Conservation (phyloP, 2,888 invertebrate species). For the Ferdinandea cuprea region DNA sequence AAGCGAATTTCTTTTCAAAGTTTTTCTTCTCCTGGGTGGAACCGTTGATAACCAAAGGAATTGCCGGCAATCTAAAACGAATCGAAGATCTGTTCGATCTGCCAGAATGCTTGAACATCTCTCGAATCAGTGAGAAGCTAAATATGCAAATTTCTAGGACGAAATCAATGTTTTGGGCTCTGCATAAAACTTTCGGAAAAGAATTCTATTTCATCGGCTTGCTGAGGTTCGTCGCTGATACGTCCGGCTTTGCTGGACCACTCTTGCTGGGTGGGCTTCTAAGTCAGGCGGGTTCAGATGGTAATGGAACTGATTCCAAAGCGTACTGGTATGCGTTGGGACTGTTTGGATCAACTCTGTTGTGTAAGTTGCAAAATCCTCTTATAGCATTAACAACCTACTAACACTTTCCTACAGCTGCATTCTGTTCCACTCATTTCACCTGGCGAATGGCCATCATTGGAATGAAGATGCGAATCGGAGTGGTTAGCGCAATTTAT, state of each 20-base stretch:
- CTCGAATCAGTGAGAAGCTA: slow-evolving; percentile 79
- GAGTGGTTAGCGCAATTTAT: slow-evolving; percentile 92
- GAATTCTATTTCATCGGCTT: slow-evolving; percentile 94
- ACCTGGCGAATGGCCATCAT: slow-evolving; percentile 93
- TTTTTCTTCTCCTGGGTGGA: slow-evolving; percentile 95
- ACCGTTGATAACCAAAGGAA: slow-evolving; percentile 92
- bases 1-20: slow-evolving; percentile 87
- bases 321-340: slow-evolving; percentile 87
- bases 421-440: slow-evolving; percentile 94
- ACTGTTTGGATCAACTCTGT: slow-evolving; percentile 86
- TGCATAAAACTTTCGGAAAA: slow-evolving; percentile 90
- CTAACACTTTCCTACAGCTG: slow-evolving; percentile 84
- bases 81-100: slow-evolving; percentile 93
- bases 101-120: slow-evolving; percentile 83
- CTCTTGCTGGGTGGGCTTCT: slow-evolving; percentile 93
- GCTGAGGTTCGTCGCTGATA: slow-evolving; percentile 92
- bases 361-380: slow-evolving; percentile 85
- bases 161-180: slow-evolving; percentile 86
- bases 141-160: slow-evolving; percentile 81
- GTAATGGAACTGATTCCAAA: slow-evolving; percentile 86
- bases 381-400: neutral
- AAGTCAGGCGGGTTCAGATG: slow-evolving; percentile 86
- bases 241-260: slow-evolving; percentile 94
- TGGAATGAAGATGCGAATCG: slow-evolving; percentile 93
- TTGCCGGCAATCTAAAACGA: slow-evolving; percentile 87